Conservation (phyloP, 2,888 invertebrate species). For the Sussaba pulchella region DNA sequence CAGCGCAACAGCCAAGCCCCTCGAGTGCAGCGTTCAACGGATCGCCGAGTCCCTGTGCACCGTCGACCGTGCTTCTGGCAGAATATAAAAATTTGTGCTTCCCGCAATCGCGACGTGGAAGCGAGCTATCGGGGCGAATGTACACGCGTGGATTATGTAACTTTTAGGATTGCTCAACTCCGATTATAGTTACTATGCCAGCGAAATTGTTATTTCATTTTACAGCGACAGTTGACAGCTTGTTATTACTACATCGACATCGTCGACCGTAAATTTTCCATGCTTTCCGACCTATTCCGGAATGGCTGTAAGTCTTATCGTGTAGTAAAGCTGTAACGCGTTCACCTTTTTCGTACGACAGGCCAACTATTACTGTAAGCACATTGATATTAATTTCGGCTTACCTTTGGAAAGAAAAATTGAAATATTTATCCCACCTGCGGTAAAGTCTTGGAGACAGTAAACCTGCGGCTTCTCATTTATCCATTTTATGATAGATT, state of each 20-base stretch:
- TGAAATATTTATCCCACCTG: no score
- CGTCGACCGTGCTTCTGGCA: conserved; percentile 26
- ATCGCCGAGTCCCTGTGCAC: conserved; percentile 35
- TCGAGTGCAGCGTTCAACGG: conserved; percentile 49
- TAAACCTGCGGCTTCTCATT: no score
- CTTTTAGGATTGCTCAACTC: not conserved
- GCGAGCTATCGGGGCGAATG: conserved; percentile 40
- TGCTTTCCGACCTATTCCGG: no score
- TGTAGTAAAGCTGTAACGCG: no score
- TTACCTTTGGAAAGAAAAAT: no score
- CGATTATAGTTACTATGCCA: not conserved
- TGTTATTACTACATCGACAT: conserved; percentile 2
- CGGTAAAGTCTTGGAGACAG: no score
- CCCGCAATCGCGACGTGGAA: conserved; percentile 2
- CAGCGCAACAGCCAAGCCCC: conserved; percentile 43
- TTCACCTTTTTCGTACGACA: no score
- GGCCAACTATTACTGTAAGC: no score
- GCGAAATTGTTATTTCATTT: conserved; percentile 24
- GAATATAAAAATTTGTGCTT: conserved; percentile 17
- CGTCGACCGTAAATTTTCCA: not conserved
- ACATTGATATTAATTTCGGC: no score
- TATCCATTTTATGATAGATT: no score
- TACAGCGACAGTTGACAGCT: conserved; percentile 19
- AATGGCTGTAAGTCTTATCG: no score
- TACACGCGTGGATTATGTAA: conserved; percentile 14